Conservation (phyloP, 2,888 invertebrate species). For the Troglohyphantes excavatus region DNA sequence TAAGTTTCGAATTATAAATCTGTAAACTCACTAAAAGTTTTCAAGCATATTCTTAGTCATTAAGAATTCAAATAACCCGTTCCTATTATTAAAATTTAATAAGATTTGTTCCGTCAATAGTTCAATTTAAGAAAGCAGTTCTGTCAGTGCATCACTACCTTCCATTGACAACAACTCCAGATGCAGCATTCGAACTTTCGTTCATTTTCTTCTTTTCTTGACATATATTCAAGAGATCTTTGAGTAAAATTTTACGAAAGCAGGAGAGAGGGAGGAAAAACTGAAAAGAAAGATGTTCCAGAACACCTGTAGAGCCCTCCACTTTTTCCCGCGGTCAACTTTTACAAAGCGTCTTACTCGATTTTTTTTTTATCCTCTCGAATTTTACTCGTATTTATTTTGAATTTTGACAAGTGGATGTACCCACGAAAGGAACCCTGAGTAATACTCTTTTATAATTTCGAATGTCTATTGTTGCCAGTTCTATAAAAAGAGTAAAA, state of each 20-base stretch:
- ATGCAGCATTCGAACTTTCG: not conserved
- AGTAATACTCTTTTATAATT: conserved; percentile 3
- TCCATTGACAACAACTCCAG: conserved; percentile 3
- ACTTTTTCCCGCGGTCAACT: not conserved
- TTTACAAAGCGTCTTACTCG: not conserved
- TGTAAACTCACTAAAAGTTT: too few relatives aligned
- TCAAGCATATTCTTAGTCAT: too few relatives aligned
- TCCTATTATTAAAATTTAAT: too few relatives aligned
- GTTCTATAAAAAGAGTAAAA: not conserved
- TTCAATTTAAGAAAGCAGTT: too few relatives aligned
- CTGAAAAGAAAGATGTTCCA: not conserved
- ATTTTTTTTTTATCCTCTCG: too few relatives aligned
- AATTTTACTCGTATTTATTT: not conserved
- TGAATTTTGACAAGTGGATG: not conserved
- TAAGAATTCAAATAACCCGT: too few relatives aligned
- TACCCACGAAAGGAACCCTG: not conserved
- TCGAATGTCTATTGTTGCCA: not conserved
- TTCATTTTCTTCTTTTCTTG: not conserved
- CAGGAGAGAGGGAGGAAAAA: not conserved
- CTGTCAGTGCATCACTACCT: not conserved
- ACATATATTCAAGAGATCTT: not conserved
- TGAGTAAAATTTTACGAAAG: not conserved
- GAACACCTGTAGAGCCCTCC: not conserved
- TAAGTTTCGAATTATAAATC: too few relatives aligned
- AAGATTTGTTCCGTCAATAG: too few relatives aligned